Evolutionary conservation across 2,888 invertebrate genomes (phyloP).

Genomic region (Drosophila dives): DNA sequence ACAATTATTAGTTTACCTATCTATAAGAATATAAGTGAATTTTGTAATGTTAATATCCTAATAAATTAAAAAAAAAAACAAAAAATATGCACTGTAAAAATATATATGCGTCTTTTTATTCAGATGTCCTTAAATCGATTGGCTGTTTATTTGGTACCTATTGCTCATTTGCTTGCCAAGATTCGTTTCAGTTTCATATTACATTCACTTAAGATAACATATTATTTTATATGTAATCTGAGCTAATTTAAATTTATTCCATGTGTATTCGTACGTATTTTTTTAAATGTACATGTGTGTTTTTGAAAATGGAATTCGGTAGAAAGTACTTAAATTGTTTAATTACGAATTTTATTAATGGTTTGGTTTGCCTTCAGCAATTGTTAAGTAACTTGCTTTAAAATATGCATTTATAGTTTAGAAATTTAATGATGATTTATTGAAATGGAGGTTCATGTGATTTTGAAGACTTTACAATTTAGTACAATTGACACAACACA

Average conservation of each 20-base stretch:
- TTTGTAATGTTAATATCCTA: neutral
- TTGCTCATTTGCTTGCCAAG: conserved; percentile 20
- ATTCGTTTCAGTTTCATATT: conserved; percentile 22
- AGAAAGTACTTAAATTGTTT: conserved; percentile 24
- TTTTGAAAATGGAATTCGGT: conserved; percentile 16
- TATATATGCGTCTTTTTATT: conserved; percentile 67
- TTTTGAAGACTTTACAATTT: conserved; percentile 19
- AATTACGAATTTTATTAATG: conserved; percentile 24
- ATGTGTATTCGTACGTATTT: conserved; percentile 17
- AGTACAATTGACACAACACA: conserved; percentile 41
- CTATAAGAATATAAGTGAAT: neutral
- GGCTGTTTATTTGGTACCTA: conserved; percentile 45
- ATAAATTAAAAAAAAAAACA: conserved; percentile 1
- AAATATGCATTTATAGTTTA: conserved; percentile 17
- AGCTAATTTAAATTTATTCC: conserved; percentile 56
- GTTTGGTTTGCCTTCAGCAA: conserved; percentile 21
- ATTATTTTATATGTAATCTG: conserved; percentile 31
- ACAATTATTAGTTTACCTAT: neutral
- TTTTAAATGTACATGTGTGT: conserved; percentile 22
- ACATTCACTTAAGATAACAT: conserved; percentile 40
- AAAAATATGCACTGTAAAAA: conserved; percentile 65
- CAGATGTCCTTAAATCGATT: conserved; percentile 47
- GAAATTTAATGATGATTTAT: conserved; percentile 20
- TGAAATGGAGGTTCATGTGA: conserved; percentile 18
- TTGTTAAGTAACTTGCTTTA: conserved; percentile 61